Evolutionary conservation across 2,888 invertebrate species (phyloP), one percentile per base, ranked within the genome.

Genomic region (Thymelicus sylvestris): DNA sequence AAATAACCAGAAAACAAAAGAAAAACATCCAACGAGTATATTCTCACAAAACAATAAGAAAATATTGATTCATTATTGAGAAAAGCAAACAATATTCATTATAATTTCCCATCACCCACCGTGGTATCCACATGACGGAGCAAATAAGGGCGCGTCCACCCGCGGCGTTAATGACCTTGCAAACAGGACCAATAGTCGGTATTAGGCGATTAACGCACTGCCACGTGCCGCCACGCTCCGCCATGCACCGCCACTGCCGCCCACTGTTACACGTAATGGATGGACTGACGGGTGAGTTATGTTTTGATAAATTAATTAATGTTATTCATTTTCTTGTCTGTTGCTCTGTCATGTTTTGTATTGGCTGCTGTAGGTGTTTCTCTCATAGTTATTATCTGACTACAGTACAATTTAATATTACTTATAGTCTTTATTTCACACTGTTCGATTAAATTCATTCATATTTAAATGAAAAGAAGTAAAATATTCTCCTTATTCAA

Each of bases 101-200:
- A 55, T 24, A 24, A 52, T 52, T 52, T 52, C 19, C 61, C 7
- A 12, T 48, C 0, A 31, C 31, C 31, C 31, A 31, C 5, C 6
- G 15, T 1, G 12, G 15, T n/a, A 15, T 19, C 44, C 19, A n/a
- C 19, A 44, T 61, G 41, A 41, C 41, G 10, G 48, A 31, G 52
- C 71, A 71, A 71, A 71, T 71, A 71, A 86, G 79, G 87, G 85
- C 77, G 81, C 77, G 78, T 79, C 74, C 76, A 81, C 82, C 87
- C 82, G 84, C 82, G 67, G 86, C 81, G 89, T 77, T 88, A 87
- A 89, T 84, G 87, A 87, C 83, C 84, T 76, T 79, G 86, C 85
- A 82, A 85, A 87, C 89, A 84, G 79, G 78, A 83, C 82, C 83
- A 86, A 86, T 86, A 86, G 88, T 88, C 83, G 89, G 88, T 86